Conservation (phyloP, 2,113 vertebrate genomes). For the rabbit (Oryctolagus cuniculus) region mOryCun1.1 NC_091432.1:125294001-125294500, state of each 20-base stretch:
- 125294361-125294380: neutral
- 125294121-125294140: neutral
- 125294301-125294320: rapidly evolving
- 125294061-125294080: neutral
- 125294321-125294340: neutral
- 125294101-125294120: rapidly evolving
- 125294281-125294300: neutral
- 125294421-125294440: neutral
- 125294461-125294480: constrained; percentile 66
- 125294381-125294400: neutral
- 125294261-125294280: neutral
- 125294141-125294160: neutral
- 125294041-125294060: rapidly evolving
- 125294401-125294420: neutral
- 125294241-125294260: neutral
- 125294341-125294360: neutral
- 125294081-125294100: neutral
- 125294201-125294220: neutral
- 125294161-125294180: neutral
- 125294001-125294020: neutral
- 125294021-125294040: neutral
- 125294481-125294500: constrained; percentile 47
- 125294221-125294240: rapidly evolving
- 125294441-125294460: constrained; percentile 49
- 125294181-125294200: no score